Base-by-base conservation (phyloP, 2,797 vertebrate genomes). In the Tiaroga cobitis region DNA sequence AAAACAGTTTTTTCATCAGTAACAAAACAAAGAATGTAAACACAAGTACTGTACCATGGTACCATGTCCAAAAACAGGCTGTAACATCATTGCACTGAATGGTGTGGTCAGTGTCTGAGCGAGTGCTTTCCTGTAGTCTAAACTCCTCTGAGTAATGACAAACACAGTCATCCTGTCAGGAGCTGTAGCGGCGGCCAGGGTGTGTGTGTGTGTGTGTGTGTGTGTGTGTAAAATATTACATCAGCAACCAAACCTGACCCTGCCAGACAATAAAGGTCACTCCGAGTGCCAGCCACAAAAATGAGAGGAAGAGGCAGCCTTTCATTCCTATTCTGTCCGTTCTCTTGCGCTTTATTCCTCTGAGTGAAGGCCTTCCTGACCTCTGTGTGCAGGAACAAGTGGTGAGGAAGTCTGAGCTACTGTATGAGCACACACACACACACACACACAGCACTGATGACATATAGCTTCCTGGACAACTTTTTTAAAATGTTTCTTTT, bases 261-360 rank as follows among this genome's bases (percentile, higher is more conserved):
- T 72, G 54, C 37, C 83, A 88, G 61, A 89, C 90, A 90, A 91
- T 91, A 85, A 88, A 89, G 89, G 90, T 90, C 80, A 91, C 76
- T 56, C 69, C 3, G 34, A 59, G 32, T 61, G 34, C 51, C 61
- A 82, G 49, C n/a, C 49, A 11, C 72, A 41, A 80, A 88, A 86
- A 82, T 87, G 73, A 80, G 85, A 90, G 89, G 89, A 91, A 89
- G 81, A 85, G 65, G 18, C 61, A 49, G 41, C 49, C 54, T 83
- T 69, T 65, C 41, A 69, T 82, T 85, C 83, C 81, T 76, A 68
- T 51, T 81, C 41, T 85, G 18, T 81, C 73, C 65, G 18, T 56
- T 65, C 80, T 65, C 77, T 84, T 81, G 19, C 68, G 56, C 81
- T 88, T 81, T 80, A 79, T 85, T 84, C 86, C 80, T 87, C 51